A percentile compares a stretch with the other conserved stretches of the same genome.
Evolutionary conservation across 1,140 invertebrate genomes (phyloP).

Genomic region (Battus philenor): DNA sequence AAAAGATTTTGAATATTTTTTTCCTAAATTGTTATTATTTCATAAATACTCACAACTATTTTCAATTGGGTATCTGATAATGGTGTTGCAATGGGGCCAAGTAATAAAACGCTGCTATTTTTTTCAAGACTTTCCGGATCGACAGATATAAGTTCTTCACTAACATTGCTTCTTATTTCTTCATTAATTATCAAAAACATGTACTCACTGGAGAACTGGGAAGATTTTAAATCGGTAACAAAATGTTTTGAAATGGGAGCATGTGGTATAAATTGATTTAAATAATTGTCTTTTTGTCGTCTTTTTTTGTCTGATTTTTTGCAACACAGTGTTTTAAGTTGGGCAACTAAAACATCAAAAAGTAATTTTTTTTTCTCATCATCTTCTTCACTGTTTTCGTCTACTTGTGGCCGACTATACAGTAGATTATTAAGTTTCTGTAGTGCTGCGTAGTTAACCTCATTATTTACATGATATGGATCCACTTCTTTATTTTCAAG

Average conservation of each 20-base stretch:
- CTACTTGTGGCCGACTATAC: conserved; percentile 25
- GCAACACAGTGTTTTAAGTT: conserved; percentile 60
- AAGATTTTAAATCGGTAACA: conserved; percentile 5
- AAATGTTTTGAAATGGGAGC: conserved; percentile 18
- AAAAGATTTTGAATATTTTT: too few species aligned
- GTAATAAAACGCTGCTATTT: conserved; percentile 56
- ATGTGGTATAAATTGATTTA: conserved; percentile 18
- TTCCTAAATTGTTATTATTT: neutral
- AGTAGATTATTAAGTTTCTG: conserved; percentile 51
- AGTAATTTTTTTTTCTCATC: conserved; percentile 53
- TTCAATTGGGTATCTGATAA: conserved; percentile 49
- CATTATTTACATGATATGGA: conserved; percentile 27
- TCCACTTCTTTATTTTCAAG: conserved; percentile 48
- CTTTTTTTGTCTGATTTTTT: conserved; percentile 29
- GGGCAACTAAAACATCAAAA: conserved; percentile 52
- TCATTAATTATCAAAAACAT: conserved; percentile 65
- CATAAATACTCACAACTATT: conserved; percentile 46
- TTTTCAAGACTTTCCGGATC: conserved; percentile 56
- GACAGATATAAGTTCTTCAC: conserved; percentile 48
- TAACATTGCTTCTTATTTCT: conserved; percentile 48
- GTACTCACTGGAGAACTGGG: conserved; percentile 33
- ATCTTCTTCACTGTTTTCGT: conserved; percentile 24
- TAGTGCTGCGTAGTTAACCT: conserved; percentile 38
- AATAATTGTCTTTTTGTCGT: conserved; percentile 18
- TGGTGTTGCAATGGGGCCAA: conserved; percentile 52